Evolutionary conservation across 2,797 vertebrate genomes (phyloP), one percentile per base, ranked within the genome.

Genomic region (Hydrophis major): DNA sequence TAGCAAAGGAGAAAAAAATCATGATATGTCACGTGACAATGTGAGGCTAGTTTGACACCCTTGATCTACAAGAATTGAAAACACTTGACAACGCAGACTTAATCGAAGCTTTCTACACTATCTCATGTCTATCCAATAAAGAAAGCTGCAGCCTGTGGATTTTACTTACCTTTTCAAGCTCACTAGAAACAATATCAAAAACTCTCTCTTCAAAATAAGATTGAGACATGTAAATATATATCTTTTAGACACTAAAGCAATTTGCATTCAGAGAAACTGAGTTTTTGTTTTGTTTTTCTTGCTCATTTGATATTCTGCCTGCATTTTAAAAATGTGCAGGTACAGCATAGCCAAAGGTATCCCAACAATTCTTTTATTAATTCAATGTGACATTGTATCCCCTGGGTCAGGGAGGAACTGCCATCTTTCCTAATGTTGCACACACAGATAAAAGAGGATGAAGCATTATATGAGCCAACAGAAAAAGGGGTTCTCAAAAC

Each of bases 271-370:
- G 27, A 32, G 27, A 37, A 53, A 6, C 32, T 87, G 78, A 37
- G 27, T 60, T 66, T 86, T 10, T 63, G 22, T 11, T 42, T 88
- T 78, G 28, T 88, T 88, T 59, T 88, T 57, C 56, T 56, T 37
- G 42, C 56, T 55, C 27, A 20, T 57, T 69, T 61, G 86, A 88
- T 55, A 78, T 60, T 91, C 53, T 50, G 56, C 56, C 91, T 91
- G 90, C 89, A 42, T 91, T 93, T 86, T 61, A 18, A 93, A 93
- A 63, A 28, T 74, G 78, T 87, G 61, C 89, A 90, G 92, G 92
- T 88, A 88, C 55, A 83, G 47, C 55, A 11, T 47, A 53, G 92
- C 55, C 86, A 93, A 86, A 91, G 56, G 92, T 91, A 88, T 61
- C 53, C 63, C 66, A 25, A 56, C 32, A 8, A 69, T 57, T 61